Evolutionary conservation across 2,113 vertebrate species (phyloP).

Genomic region (Muscicapa adusta): DNA sequence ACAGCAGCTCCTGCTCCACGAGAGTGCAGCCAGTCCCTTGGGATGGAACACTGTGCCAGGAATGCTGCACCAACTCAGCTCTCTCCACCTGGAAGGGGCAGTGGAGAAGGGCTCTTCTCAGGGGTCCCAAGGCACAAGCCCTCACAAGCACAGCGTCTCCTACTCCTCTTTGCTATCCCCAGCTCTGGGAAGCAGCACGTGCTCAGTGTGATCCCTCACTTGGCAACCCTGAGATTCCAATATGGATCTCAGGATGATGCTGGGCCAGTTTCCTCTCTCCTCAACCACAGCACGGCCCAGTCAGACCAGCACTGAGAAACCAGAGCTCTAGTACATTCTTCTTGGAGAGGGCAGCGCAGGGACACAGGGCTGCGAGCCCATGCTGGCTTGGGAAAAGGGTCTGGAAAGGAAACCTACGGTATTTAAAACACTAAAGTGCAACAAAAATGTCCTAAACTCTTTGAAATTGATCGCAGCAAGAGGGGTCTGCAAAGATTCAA

Average conservation of each 20-base stretch:
- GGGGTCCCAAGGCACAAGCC: not conserved
- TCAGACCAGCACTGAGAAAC: conserved; percentile 14
- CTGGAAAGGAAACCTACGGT: conserved; percentile 43
- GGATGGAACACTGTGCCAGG: not conserved
- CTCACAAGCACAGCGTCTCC: not conserved
- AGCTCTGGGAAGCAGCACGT: conserved; percentile 35
- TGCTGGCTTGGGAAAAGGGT: not conserved
- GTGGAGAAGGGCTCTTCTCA: not conserved
- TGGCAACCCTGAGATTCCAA: not conserved
- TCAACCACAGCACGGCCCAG: not conserved
- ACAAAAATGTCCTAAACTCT: conserved; percentile 45
- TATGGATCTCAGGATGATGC: not conserved
- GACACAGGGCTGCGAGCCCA: not conserved
- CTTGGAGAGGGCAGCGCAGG: not conserved
- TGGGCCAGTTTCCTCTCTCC: not conserved
- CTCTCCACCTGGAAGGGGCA: not conserved
- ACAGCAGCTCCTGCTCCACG: not conserved
- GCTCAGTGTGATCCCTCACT: not conserved
- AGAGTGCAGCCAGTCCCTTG: accelerated
- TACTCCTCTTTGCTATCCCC: not conserved
- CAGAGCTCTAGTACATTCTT: conserved; percentile 41
- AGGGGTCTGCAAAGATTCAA: conserved; percentile 33
- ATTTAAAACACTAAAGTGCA: conserved; percentile 71
- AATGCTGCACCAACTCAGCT: not conserved
- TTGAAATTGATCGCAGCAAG: conserved; percentile 16